Percentiles rank a stretch among this genome's conserved stretches.
Evolutionary conservation across 92 coral and sea anemone genomes (phyloP).

Genomic region (Pocillopora grandis): DNA sequence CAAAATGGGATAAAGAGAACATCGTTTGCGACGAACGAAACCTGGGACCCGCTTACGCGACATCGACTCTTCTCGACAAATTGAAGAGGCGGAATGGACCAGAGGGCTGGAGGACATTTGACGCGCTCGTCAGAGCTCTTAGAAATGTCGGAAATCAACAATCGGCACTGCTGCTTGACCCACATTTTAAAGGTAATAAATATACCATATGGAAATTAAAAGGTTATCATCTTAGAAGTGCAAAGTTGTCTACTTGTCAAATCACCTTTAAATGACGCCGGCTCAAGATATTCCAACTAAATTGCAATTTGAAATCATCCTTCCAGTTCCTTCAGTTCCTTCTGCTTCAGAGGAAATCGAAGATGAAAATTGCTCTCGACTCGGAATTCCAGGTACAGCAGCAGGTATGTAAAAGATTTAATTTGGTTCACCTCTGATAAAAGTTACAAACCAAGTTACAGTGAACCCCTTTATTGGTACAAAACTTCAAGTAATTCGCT

Average conservation of each 20-base stretch:
- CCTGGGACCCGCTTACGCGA: constrained; percentile 29
- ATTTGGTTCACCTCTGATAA: neutral
- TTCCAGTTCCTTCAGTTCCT: constrained; percentile 10
- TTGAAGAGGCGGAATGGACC: constrained; percentile 37
- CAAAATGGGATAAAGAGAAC: constrained; percentile 35
- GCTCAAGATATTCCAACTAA: neutral
- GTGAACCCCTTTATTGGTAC: neutral
- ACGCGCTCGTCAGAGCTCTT: constrained; percentile 46
- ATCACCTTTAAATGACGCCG: neutral
- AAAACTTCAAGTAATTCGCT: neutral
- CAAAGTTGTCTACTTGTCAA: no score
- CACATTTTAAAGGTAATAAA: constrained; percentile 48
- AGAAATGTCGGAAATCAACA: constrained; percentile 42
- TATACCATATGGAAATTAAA: no score
- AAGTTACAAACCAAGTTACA: neutral
- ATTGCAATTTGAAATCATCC: neutral
- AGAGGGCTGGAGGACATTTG: constrained; percentile 25
- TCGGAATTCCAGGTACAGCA: constrained; percentile 38
- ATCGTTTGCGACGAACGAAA: constrained; percentile 44
- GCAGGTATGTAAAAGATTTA: constrained; percentile 16
- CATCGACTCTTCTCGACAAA: constrained; percentile 27
- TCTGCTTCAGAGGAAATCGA: neutral
- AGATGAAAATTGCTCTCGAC: constrained; percentile 27
- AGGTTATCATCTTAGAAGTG: no score
- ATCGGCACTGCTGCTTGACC: constrained; percentile 52